These are phyloP conservation scores for Rhea pennata DNA, from an alignment of 2,113 vertebrate genomes.

Conservation along the genomic window DNA sequence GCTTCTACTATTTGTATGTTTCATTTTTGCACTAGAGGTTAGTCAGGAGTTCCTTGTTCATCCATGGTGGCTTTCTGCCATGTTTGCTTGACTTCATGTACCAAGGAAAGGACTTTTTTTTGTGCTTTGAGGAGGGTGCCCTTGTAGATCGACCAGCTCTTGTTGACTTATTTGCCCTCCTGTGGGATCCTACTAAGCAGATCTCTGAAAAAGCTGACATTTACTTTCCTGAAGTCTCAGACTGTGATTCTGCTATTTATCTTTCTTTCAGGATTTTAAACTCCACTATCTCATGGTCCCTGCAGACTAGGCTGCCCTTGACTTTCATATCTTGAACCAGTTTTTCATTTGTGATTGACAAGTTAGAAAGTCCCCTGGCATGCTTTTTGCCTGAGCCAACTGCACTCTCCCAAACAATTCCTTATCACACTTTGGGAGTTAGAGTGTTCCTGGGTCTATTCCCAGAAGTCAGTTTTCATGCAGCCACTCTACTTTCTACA, in stretches of 20 bases:
- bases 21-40: neutral
- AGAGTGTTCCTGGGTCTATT: slow-evolving; percentile 3
- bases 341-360: neutral
- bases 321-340: neutral
- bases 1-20: neutral
- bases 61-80: neutral
- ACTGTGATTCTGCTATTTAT: neutral
- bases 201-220: neutral
- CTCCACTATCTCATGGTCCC: neutral
- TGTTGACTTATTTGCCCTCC: neutral
- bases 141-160: neutral
- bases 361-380: neutral
- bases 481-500: neutral
- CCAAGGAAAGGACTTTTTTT: neutral
- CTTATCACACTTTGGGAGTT: neutral
- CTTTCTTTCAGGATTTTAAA: neutral
- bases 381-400: neutral
- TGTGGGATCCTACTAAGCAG: neutral
- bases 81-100: neutral
- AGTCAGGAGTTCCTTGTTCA: neutral
- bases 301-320: neutral
- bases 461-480: neutral
- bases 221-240: neutral
- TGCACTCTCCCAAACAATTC: neutral
- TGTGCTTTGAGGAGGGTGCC: neutral